Evolutionary conservation across 2,888 invertebrate species (phyloP), one percentile per base, ranked within the genome.

Genomic region (Uropetala carovei): DNA sequence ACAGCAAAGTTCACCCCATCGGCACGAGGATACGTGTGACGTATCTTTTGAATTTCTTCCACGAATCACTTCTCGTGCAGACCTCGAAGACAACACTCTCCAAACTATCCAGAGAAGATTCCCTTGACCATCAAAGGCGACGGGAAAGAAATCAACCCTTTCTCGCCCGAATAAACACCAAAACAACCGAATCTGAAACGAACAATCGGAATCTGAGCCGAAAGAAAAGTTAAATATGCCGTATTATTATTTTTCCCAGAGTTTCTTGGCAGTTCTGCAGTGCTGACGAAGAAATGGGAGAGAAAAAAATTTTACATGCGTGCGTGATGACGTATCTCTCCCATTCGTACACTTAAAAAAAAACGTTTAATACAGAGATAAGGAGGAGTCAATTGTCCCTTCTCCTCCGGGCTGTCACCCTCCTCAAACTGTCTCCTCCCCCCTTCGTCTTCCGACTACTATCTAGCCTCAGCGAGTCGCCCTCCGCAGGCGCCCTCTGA

Each of bases 241-340:
- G 75, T 75, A 27, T 75, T 27, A 75, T 18, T 75, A 75, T 75
- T 75, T 75, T 75, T 75, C 75, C 75, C 75, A 22, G 75, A 75
- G 75, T 75, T 27, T 27, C 22, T 22, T 75, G 75, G 75, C 75
- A 75, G 75, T 75, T 75, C 75, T 27, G 75, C 75, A 75, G 75
- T 27, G 75, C 22, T 43, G 43, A 43, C 43, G 43, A 43, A 43
- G 43, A 43, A 43, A 43, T 43, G 43, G 43, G 43, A 43, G 43
- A 43, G 43, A 43, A 5, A 43, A 43, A 43, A 43, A 3, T 43
- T 43, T 43, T 43, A 43, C 43, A 43, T 43, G 43, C 43, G 43
- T 43, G 43, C 43, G 43, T 43, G 43, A 43, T 5, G 43, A 5
- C 43, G 43, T 3, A 43, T 43, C 43, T 43, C 43, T 43, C 43